Evolutionary conservation across 2,888 invertebrate genomes (phyloP).

Genomic region (Spisula subtruncata): DNA sequence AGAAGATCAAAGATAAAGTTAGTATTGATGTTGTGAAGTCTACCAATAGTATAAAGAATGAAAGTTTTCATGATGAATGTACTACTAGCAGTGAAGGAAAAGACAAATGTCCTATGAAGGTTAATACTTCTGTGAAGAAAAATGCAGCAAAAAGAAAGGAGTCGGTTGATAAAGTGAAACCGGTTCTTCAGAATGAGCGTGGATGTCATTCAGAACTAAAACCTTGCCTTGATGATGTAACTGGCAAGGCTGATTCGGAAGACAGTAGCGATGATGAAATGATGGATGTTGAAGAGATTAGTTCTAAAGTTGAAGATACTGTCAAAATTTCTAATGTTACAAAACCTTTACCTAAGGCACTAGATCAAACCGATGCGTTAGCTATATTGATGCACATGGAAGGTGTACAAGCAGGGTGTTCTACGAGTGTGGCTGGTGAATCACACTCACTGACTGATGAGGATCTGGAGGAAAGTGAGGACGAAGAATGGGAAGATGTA

Average conservation of each 20-base stretch:
- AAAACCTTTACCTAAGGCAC: conserved; percentile 27
- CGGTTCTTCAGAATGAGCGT: not conserved
- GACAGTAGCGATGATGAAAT: conserved; percentile 35
- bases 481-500: conserved; percentile 44
- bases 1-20: not conserved
- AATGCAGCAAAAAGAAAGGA: not conserved
- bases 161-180: not conserved
- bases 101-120: not conserved
- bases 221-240: not conserved
- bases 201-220: not conserved
- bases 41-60: not conserved
- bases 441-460: conserved; percentile 37
- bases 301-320: not conserved
- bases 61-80: not conserved
- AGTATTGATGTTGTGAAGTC: not conserved
- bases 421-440: conserved; percentile 10
- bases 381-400: conserved; percentile 77
- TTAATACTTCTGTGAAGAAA: not conserved
- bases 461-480: conserved; percentile 53
- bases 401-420: conserved; percentile 51
- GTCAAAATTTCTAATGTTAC: not conserved
- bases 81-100: not conserved
- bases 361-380: conserved; percentile 75
- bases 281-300: conserved; percentile 30
- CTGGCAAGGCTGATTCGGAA: not conserved